These are phyloP conservation scores for Aradophagus sp. DNA, from an alignment of 1,140 invertebrate species.

Conservation along the genomic window DNA sequence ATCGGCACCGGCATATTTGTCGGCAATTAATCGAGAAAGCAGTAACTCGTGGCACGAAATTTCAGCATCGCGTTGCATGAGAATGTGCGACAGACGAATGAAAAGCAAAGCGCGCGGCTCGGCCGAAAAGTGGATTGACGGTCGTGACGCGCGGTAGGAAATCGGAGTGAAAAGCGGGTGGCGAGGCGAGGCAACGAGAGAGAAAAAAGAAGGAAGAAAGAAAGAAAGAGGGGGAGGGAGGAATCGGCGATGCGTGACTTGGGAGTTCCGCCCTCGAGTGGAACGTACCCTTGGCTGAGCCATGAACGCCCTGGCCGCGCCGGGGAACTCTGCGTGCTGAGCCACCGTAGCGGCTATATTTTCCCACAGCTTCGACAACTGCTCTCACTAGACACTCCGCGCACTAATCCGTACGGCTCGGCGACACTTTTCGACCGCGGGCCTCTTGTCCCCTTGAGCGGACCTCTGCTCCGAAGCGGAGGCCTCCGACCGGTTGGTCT, in stretches of 20 bases:
- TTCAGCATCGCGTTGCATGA: no score
- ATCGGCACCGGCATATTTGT: slow-evolving; percentile 16
- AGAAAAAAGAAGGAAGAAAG: no score
- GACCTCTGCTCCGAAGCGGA: slow-evolving; percentile 1
- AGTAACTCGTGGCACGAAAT: no score
- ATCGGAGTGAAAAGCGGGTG: no score
- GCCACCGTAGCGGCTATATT: slow-evolving; percentile 77
- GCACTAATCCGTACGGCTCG: slow-evolving; percentile 35
- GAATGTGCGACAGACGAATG: no score
- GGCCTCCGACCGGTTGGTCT: neutral
- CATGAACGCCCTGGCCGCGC: slow-evolving; percentile 79
- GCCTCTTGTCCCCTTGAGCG: slow-evolving; percentile 40
- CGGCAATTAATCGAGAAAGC: slow-evolving; percentile 18
- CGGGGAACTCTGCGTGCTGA: slow-evolving; percentile 77
- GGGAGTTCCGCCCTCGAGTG: no score
- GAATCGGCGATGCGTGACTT: no score
- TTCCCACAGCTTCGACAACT: slow-evolving; percentile 66
- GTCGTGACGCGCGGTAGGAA: no score
- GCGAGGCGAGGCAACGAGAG: no score
- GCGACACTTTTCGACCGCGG: slow-evolving; percentile 45
- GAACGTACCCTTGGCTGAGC: slow-evolving; percentile 79
- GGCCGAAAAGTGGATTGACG: no score
- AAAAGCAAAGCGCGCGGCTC: no score
- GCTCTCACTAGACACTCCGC: slow-evolving; percentile 52
- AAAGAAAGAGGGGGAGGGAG: no score